phyloP scores from a whole-genome alignment of 1,140 invertebrate species.

The Monochamus saltuarius region DNA sequence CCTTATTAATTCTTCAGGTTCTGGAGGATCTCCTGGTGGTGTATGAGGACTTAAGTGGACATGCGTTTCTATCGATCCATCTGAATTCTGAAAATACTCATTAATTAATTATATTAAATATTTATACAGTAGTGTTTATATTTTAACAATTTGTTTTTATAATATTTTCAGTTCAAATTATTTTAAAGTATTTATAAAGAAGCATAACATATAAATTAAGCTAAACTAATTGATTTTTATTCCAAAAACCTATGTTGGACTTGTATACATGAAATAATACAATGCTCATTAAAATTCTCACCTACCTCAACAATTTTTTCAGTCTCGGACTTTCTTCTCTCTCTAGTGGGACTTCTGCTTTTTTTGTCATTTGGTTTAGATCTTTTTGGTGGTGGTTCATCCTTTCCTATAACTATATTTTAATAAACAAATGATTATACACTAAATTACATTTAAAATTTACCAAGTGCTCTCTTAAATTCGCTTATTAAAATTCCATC shows the following conservation, averaged over 20 bases:
- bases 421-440: slow-evolving; percentile 1
- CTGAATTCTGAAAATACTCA: slow-evolving; percentile 56
- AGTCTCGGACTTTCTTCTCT: slow-evolving; percentile 53
- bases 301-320: slow-evolving; percentile 51
- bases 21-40: slow-evolving; percentile 77
- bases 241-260: too few species aligned
- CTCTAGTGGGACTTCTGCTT: slow-evolving; percentile 29
- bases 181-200: too few species aligned
- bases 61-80: slow-evolving; percentile 72
- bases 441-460: slow-evolving; percentile 18
- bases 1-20: slow-evolving; percentile 85
- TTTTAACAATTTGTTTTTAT: not conserved
- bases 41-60: slow-evolving; percentile 74
- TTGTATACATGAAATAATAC: too few species aligned
- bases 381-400: slow-evolving; percentile 55
- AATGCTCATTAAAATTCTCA: too few species aligned
- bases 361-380: slow-evolving; percentile 49
- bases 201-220: too few species aligned
- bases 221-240: too few species aligned
- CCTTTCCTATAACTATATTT: slow-evolving; percentile 44
- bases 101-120: not conserved
- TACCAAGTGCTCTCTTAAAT: slow-evolving; percentile 65
- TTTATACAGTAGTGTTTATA: not conserved
- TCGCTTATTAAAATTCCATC: slow-evolving; percentile 74
- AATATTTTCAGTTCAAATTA: too few species aligned